These are phyloP conservation scores for Trissolcus japonicus DNA, from an alignment of 2,888 invertebrate species.

Conservation along the genomic window DNA sequence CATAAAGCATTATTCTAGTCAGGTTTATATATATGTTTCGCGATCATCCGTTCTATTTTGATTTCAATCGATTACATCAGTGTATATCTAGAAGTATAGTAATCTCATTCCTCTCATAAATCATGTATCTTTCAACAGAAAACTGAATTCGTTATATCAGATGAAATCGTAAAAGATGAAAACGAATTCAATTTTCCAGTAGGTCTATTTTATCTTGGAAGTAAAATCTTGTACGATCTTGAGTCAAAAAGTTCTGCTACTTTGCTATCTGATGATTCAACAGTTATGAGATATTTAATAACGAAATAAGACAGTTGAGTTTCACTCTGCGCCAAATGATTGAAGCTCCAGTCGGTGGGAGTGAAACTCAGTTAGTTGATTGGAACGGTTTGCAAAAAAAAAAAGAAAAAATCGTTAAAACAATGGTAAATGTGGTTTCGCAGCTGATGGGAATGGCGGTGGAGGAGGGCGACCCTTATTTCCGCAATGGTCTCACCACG, in stretches of 20 bases:
- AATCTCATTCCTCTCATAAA: slow-evolving; percentile 28
- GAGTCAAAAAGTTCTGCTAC: not conserved
- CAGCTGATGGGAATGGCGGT: slow-evolving; percentile 76
- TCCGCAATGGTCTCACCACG: slow-evolving; percentile 96
- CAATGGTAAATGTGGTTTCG: slow-evolving; percentile 73
- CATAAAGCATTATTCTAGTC: not conserved
- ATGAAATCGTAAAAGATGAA: not conserved
- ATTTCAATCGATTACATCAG: not conserved
- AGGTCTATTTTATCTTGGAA: not conserved
- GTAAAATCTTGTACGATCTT: not conserved
- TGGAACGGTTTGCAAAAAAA: not conserved
- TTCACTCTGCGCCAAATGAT: slow-evolving; percentile 3
- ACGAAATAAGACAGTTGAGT: slow-evolving; percentile 6
- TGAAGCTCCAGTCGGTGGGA: slow-evolving; percentile 23
- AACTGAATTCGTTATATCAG: slow-evolving; percentile 12
- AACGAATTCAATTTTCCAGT: slow-evolving; percentile 23
- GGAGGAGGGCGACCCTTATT: slow-evolving; percentile 88
- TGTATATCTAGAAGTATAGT: not conserved
- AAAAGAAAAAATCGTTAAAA: too few relatives aligned
- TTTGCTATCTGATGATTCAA: not conserved
- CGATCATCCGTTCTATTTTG: not conserved
- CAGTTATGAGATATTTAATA: not conserved
- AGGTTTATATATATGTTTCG: too few relatives aligned
- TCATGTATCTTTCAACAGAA: slow-evolving; percentile 19
- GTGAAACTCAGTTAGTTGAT: slow-evolving; percentile 19